Base-by-base conservation (phyloP, 2,797 vertebrate species). In the Hypotaenidia philippensis region DNA sequence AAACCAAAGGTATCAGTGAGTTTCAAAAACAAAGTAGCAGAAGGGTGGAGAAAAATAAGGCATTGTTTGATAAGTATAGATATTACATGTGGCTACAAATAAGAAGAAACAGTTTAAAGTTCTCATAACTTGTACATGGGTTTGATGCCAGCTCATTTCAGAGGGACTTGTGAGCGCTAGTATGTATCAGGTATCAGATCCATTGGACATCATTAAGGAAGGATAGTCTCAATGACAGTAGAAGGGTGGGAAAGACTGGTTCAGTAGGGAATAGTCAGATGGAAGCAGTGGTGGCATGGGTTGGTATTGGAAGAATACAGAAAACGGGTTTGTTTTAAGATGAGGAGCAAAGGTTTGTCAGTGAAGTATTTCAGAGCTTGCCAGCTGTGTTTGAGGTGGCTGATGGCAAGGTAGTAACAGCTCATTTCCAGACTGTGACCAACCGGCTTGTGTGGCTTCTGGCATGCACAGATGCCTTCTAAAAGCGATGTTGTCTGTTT, bases 21-120 rank as follows among this genome's bases (percentile, higher is more conserved):
- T 63, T 92, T 18, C 55, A 76, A 81, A 91, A 53, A 15, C 1
- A 4, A 79, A 83, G 40, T 10, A 34, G 61, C 14, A 40, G 53
- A 53, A 75, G 29, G 18, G 14, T 75, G 13, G 14, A 53, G 41
- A 83, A 71, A 60, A 87, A 55, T 3, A 31, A 71, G 23, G 8
- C 6, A 5, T 41, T 66, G 38, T 53, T 69, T 49, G 29, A 3
- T 68, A 15, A 56, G 12, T 41, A 19, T 15, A 31, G 60, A 14
- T 5, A 6, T 49, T 66, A 13, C 0, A 0, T 45, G 21, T 68
- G 36, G 65, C 13, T 41, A 22, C 4, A 32, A 29, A 34, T 29
- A 55, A 45, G 34, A 76, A 47, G 55, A 91, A 64, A 69, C 26
- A 26, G 31, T 17, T 85, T 11, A 44, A 32, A 0, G 10, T 31